Base-by-base conservation (phyloP, 2,888 invertebrate genomes). In the Caenorhabditis auriculariae region DNA sequence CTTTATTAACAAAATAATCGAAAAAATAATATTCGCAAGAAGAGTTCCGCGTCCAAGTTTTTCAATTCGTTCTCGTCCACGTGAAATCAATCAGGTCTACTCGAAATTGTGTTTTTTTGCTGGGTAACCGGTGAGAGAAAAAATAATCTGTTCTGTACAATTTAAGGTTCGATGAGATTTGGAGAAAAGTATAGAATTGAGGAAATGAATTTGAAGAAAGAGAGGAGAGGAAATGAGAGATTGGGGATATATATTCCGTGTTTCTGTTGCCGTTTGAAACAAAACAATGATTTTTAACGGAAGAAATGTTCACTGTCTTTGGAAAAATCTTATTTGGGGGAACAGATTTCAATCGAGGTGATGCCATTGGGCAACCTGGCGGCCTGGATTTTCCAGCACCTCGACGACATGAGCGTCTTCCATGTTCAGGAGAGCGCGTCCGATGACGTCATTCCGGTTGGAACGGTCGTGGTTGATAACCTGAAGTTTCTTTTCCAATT, bases 311-410 rank as follows among this genome's bases (percentile, higher is more conserved):
- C 35, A 4, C 23, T 35, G n/a, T 32, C 12, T 19, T 4, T 47
- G 5, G 32, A 29, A 17, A 17, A 17, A 6, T 32, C 12, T 41
- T 3, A 41, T 17, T 3, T 15, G 12, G 27, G 43, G 27, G 17
- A 6, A 23, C 6, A n/a, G 4, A 19, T 27, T n/a, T 58, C 55
- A 71, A 39, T 72, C 72, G 44, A 96, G 87, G 86, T 94, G 93
- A 87, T 98, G 96, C 96, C 96, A 98, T 85, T 96, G 94, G 69
- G 96, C 96, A 82, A 96, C 94, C 87, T 96, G 96, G 71, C 95
- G 89, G 75, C 94, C 88, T 49, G 95, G 94, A 73, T 93, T 93
- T 82, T 90, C 92, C 86, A 93, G 91, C 39, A 72, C 72, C 46
- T 74, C 69, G 35, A 60, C 64, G 39, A 70, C 69, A 51, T 73